Conservation (phyloP, 2,888 invertebrate genomes). For the Cantharis lateralis region DNA sequence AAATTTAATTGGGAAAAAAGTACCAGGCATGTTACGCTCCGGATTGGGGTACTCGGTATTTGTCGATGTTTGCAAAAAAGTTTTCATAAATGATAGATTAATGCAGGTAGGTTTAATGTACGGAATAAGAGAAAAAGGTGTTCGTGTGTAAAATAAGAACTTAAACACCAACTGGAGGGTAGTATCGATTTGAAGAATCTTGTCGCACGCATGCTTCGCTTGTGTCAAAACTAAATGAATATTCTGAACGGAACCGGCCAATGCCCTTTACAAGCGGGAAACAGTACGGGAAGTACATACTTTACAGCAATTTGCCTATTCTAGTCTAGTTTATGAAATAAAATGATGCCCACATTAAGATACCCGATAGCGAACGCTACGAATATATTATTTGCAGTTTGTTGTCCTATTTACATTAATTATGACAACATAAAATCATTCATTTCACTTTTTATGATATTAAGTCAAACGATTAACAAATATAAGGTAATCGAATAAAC, state of each 20-base stretch:
- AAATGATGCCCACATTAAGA: constrained; percentile 30
- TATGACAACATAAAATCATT: constrained; percentile 9
- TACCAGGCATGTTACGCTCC: neutral
- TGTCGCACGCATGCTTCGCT: constrained; percentile 38
- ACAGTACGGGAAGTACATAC: constrained; percentile 46
- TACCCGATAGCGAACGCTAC: constrained; percentile 25
- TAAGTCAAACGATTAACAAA: neutral
- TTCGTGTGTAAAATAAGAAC: constrained; percentile 26
- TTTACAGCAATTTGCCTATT: constrained; percentile 49
- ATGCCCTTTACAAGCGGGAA: constrained; percentile 43
- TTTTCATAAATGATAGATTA: neutral
- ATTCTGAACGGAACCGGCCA: constrained; percentile 42
- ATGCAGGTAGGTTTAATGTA: neutral
- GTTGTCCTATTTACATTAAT: constrained; percentile 27
- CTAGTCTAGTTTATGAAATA: constrained; percentile 28
- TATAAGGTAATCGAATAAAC: neutral
- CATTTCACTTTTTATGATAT: neutral
- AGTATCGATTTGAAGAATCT: constrained; percentile 34
- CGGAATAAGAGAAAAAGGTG: constrained; percentile 25
- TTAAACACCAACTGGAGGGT: constrained; percentile 26
- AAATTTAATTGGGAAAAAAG: neutral
- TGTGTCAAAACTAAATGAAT: constrained; percentile 36
- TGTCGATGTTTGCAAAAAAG: neutral
- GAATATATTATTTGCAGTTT: constrained; percentile 20
- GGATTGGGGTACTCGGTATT: neutral